These are phyloP conservation scores for Tetragonula carbonaria DNA, from an alignment of 2,888 invertebrate species.

Conservation along the genomic window DNA sequence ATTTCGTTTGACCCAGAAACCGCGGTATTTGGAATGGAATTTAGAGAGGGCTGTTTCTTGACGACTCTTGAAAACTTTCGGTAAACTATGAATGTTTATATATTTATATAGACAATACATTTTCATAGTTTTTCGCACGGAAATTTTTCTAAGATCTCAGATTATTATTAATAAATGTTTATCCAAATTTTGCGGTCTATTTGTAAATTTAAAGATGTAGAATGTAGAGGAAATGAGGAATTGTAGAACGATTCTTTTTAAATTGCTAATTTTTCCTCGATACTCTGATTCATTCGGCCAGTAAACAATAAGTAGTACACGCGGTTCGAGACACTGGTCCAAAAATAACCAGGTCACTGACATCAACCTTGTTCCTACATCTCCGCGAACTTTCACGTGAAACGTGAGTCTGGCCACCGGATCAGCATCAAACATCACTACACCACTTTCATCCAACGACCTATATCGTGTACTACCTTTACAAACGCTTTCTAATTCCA, in stretches of 20 bases:
- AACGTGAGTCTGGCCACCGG: constrained; percentile 33
- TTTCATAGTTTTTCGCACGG: no score
- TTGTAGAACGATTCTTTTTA: neutral
- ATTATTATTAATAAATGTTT: no score
- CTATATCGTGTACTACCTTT: constrained; percentile 32
- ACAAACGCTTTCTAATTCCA: constrained; percentile 57
- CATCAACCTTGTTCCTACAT: constrained; percentile 52
- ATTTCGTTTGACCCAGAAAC: constrained; percentile 8
- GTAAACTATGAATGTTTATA: neutral
- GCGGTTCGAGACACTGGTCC: neutral
- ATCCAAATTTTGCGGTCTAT: no score
- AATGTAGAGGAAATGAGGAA: neutral
- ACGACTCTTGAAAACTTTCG: neutral
- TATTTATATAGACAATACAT: no score
- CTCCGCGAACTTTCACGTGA: constrained; percentile 51
- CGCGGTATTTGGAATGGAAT: neutral
- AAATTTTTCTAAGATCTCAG: no score
- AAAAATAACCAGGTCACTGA: constrained; percentile 44
- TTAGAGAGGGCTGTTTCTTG: neutral
- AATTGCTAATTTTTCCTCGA: neutral
- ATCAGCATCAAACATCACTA: constrained; percentile 32
- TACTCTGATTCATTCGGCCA: no score
- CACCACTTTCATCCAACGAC: constrained; percentile 56
- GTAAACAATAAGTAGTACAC: neutral
- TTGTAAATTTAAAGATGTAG: neutral